Base-by-base conservation (phyloP, 2,888 invertebrate genomes). In the Oeneis ivallda region DNA sequence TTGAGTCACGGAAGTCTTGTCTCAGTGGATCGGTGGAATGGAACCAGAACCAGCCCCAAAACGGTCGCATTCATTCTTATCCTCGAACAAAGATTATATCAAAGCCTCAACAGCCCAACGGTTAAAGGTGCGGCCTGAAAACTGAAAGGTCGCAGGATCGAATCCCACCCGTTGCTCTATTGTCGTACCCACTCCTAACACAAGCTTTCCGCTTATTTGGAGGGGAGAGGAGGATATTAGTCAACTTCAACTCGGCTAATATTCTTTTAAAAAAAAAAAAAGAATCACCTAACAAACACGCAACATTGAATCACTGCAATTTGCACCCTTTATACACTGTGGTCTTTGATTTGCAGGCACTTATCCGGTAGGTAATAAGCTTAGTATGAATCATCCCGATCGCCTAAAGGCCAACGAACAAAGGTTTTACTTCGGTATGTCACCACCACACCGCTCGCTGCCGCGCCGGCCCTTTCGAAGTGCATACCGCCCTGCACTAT, bases 381-480 rank as follows among this genome's bases (percentile, higher is more conserved):
- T 17, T 19, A 11, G n/a, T 32, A 45, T 60, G 60, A 61, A 43
- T 61, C 61, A 61, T 41, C 8, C n/a, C 52, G 60, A 50, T 49
- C 26, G 26, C n/a, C 26, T 41, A 43, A 53, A 53, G 45, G 62
- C 43, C 54, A 43, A 45, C 32, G 34, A 19, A 62, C 62, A 62
- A 62, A 62, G 62, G 62, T 53, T 62, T 53, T 54, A 54, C 45
- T n/a, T 62, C 62, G 54, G 45, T n/a, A n/a, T n/a, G 26, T 53
- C 43, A n/a, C 39, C 49, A 9, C 2, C 50, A 9, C 5, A 53
- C 10, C 15, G 13, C 3, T 32, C 3, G 13, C 10, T 8, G 15
- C 43, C n/a, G 15, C 13, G 39, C 19, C 19, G 34, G 39, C 17
- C 50, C 19, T 62, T 53, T 52, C 32, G 53, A 32, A 53, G 39